Conservation (phyloP, 2,797 vertebrate genomes). For the Carduelis carduelis region DNA sequence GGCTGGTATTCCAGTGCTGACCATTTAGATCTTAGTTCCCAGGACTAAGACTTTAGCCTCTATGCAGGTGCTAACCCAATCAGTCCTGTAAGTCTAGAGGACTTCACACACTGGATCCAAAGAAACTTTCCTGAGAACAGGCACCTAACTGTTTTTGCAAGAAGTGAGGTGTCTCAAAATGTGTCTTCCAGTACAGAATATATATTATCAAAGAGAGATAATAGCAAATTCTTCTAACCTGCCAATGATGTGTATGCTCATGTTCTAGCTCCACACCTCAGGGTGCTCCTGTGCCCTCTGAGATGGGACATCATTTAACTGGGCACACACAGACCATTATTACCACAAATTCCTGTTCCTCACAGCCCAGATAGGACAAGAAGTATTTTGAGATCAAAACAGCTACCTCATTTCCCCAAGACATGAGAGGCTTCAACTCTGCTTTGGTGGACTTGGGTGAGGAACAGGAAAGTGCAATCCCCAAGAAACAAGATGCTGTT, state of each 20-base stretch:
- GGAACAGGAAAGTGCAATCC: not conserved
- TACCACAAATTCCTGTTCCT: not conserved
- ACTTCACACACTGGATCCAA: not conserved
- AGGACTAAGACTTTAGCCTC: not conserved
- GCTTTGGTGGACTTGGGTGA: not conserved
- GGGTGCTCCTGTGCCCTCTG: not conserved
- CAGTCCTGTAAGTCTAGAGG: not conserved
- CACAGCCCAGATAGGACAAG: not conserved
- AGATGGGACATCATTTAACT: not conserved
- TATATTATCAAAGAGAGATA: not conserved
- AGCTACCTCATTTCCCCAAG: not conserved
- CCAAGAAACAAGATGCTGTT: not conserved
- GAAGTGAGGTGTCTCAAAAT: not conserved
- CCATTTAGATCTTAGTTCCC: not conserved
- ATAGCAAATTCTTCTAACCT: not conserved
- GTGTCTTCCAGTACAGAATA: not conserved
- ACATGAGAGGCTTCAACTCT: not conserved
- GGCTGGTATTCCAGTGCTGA: not conserved
- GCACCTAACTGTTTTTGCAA: not conserved
- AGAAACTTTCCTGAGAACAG: not conserved
- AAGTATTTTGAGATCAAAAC: not conserved
- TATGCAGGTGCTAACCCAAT: not conserved
- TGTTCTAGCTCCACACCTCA: not conserved
- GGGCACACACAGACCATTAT: not conserved
- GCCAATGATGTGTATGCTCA: not conserved